A percentile compares a stretch with the other conserved stretches of the same genome.
These are phyloP conservation scores for Tapirus terrestris DNA, from an alignment of 2,113 vertebrate species.

Conservation along the genomic window DNA sequence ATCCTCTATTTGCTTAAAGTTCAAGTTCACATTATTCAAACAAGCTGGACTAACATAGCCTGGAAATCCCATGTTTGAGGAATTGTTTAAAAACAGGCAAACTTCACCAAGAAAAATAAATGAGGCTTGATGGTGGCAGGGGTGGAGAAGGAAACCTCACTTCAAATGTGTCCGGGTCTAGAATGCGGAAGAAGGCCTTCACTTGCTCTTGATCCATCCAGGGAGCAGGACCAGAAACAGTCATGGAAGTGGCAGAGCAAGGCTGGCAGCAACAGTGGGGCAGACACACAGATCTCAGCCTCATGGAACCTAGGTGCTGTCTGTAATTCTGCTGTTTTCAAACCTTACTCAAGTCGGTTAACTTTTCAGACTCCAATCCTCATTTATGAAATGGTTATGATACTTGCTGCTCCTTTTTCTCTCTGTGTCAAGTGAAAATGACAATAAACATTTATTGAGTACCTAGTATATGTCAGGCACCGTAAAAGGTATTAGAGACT, in stretches of 20 bases:
- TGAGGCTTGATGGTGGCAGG: neutral
- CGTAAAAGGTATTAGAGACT: neutral
- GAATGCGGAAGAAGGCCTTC: neutral
- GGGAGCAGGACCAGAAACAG: neutral
- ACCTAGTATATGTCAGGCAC: neutral
- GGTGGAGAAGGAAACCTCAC: neutral
- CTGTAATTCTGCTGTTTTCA: neutral
- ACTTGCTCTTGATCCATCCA: neutral
- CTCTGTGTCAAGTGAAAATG: neutral
- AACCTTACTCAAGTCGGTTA: neutral
- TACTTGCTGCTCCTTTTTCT: neutral
- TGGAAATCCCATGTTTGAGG: neutral
- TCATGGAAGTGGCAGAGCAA: neutral
- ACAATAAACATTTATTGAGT: neutral
- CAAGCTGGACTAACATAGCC: neutral
- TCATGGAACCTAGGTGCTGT: neutral
- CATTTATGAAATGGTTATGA: neutral
- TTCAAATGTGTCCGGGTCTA: neutral
- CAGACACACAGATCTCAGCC: neutral
- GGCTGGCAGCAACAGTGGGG: rapidly evolving
- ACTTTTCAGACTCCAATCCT: neutral
- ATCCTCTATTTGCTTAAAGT: neutral
- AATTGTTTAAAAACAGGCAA: neutral
- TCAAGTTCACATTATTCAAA: neutral
- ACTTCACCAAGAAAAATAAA: neutral